Evolutionary conservation across 1,140 invertebrate genomes (phyloP).

Genomic region (Dendroctonus valens): DNA sequence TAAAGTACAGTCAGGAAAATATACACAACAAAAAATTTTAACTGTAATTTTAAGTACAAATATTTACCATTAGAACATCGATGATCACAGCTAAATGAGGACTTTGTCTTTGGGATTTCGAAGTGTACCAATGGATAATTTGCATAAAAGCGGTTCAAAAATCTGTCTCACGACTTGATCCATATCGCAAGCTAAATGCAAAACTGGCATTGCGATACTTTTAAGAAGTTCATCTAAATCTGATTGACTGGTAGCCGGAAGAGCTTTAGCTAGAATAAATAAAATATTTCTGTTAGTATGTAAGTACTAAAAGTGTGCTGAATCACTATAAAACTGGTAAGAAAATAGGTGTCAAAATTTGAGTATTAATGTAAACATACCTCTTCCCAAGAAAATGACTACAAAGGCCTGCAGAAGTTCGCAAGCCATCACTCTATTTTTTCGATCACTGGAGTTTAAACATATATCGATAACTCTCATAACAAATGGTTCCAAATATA

Average conservation of each 20-base stretch:
- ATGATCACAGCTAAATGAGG: slow-evolving; percentile 57
- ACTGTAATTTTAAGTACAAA: neutral
- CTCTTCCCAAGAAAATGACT: slow-evolving; percentile 61
- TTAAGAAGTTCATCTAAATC: slow-evolving; percentile 44
- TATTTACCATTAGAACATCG: slow-evolving; percentile 57
- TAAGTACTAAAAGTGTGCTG: slow-evolving; percentile 38
- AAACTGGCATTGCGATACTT: slow-evolving; percentile 53
- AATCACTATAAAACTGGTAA: neutral
- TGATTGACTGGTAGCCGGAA: slow-evolving; percentile 19
- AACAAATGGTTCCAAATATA: slow-evolving; percentile 65
- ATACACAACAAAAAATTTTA: too few relatives aligned
- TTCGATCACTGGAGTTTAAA: slow-evolving; percentile 60
- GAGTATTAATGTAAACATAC: slow-evolving; percentile 40
- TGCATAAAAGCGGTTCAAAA: slow-evolving; percentile 66
- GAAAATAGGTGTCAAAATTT: neutral
- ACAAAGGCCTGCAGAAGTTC: slow-evolving; percentile 67
- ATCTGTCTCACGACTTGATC: slow-evolving; percentile 64
- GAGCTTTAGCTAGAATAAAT: slow-evolving; percentile 34
- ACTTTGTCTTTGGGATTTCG: slow-evolving; percentile 51
- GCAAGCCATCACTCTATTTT: slow-evolving; percentile 67
- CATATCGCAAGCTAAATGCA: slow-evolving; percentile 65
- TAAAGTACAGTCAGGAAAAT: too few relatives aligned
- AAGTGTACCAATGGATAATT: slow-evolving; percentile 67
- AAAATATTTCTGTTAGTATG: neutral
- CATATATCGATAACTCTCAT: slow-evolving; percentile 63